A percentile compares a stretch with the other conserved stretches of the same genome.
Evolutionary conservation across 2,888 invertebrate genomes (phyloP).

Genomic region (Latheticus oryzae): DNA sequence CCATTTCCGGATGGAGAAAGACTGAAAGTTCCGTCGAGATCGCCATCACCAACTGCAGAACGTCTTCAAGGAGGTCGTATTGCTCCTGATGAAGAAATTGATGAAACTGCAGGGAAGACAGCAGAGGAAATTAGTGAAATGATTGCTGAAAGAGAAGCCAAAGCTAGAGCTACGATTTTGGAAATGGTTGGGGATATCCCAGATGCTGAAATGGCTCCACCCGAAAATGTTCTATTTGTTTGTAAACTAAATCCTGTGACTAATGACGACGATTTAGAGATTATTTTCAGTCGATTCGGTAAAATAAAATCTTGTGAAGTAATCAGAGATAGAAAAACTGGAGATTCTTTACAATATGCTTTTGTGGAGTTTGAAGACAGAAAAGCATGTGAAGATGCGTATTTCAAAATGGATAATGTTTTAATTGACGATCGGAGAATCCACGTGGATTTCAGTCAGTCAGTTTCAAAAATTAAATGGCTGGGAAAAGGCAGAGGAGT

Average conservation of each 20-base stretch:
- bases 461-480: slow-evolving; percentile 95
- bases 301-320: slow-evolving; percentile 95
- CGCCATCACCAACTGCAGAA: slow-evolving; percentile 90
- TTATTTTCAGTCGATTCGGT: slow-evolving; percentile 97
- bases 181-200: slow-evolving; percentile 99
- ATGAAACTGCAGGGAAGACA: slow-evolving; percentile 89
- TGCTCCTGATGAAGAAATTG: slow-evolving; percentile 93
- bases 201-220: slow-evolving; percentile 96
- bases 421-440: slow-evolving; percentile 98
- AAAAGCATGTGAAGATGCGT: slow-evolving; percentile 96
- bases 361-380: slow-evolving; percentile 97
- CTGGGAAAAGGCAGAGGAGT: slow-evolving; percentile 88
- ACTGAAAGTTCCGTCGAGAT: slow-evolving; percentile 81
- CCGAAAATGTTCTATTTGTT: slow-evolving; percentile 98
- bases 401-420: slow-evolving; percentile 99
- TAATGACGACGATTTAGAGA: slow-evolving; percentile 95
- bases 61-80: slow-evolving; percentile 85
- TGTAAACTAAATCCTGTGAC: slow-evolving; percentile 99
- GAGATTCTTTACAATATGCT: slow-evolving; percentile 97
- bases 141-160: slow-evolving; percentile 91
- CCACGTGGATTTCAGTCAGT: slow-evolving; percentile 99
- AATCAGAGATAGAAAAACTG: slow-evolving; percentile 91
- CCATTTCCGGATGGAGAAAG: slow-evolving; percentile 92
- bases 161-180: slow-evolving; percentile 95
- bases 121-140: slow-evolving; percentile 87